Conservation (phyloP, 2,888 invertebrate species). For the Catocala nupta region DNA sequence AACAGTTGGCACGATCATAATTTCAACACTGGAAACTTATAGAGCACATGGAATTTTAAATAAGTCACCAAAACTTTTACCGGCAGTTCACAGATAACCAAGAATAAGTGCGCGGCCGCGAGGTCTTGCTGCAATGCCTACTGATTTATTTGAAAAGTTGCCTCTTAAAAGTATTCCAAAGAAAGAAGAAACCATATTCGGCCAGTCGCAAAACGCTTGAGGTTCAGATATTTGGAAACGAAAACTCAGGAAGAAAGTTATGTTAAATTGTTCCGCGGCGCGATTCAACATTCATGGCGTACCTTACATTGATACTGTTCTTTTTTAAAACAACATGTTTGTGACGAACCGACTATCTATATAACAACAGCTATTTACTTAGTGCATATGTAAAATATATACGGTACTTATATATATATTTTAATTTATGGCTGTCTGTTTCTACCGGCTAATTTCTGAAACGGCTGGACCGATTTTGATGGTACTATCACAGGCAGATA, state of each 20-base stretch:
- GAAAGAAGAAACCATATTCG: constrained; percentile 67
- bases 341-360: neutral
- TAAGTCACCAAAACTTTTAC: constrained; percentile 68
- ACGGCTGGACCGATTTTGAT: too few species aligned
- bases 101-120: constrained; percentile 64
- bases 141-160: constrained; percentile 83
- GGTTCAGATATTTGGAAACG: constrained; percentile 51
- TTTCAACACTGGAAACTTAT: constrained; percentile 48
- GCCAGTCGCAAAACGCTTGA: constrained; percentile 63
- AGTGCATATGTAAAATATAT: too few species aligned
- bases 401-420: too few species aligned
- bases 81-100: constrained; percentile 70
- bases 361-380: too few species aligned
- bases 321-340: constrained; percentile 12
- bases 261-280: constrained; percentile 33
- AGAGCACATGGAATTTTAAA: constrained; percentile 72
- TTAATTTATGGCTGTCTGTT: too few species aligned
- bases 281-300: constrained; percentile 29
- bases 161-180: constrained; percentile 66
- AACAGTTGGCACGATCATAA: constrained; percentile 39
- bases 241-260: constrained; percentile 47
- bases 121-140: constrained; percentile 68
- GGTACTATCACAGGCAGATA: too few species aligned
- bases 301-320: constrained; percentile 1
- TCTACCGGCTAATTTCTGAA: too few species aligned